Evolutionary conservation across 2,797 vertebrate species (phyloP), one percentile per base, ranked within the genome.

Genomic region (Amphiprion clarkii): DNA sequence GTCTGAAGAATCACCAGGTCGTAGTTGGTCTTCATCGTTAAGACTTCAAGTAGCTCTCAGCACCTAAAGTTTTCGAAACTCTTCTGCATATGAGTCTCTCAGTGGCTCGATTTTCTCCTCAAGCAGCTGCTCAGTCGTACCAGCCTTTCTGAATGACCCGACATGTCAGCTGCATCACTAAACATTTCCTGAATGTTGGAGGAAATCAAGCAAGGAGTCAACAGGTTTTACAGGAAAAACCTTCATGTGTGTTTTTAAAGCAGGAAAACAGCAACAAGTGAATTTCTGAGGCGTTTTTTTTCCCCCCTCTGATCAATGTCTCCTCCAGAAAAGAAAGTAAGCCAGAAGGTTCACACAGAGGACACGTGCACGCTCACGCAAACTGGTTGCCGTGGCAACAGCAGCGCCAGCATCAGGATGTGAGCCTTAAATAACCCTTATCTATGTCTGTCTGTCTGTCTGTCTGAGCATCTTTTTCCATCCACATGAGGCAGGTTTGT

Each of bases 381-480:
- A 49, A 78, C 17, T 5, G 44, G 78, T 74, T 67, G 68, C 73
- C 72, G 51, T 58, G 77, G 87, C 60, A 85, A 89, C 89, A 74
- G 57, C 52, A 71, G 69, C 76, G 62, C 52, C 10, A 29, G 53
- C 67, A 76, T 75, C 75, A 54, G 44, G 70, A 74, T 5, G 29
- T 53, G 54, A 7, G 64, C 88, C 77, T 83, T 64, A 83, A 83
- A 88, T 86, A 87, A 81, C 76, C 59, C 46, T 48, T 0, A n/a
- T 72, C 42, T 72, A 57, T 61, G 52, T 59, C 61, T 70, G 31
- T 67, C 68, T 59, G 17, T 39, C 64, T 72, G 61, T 23, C 51
- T 64, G 31, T 16, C 29, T 17, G 12, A 67, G 54, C 52, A 36
- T 57, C 58, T 61, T 67, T 29, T 61, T 56, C 13, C 25, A 49